These are phyloP conservation scores for Salvelinus namaycush DNA, from an alignment of 2,113 vertebrate genomes.

Conservation along the genomic window DNA sequence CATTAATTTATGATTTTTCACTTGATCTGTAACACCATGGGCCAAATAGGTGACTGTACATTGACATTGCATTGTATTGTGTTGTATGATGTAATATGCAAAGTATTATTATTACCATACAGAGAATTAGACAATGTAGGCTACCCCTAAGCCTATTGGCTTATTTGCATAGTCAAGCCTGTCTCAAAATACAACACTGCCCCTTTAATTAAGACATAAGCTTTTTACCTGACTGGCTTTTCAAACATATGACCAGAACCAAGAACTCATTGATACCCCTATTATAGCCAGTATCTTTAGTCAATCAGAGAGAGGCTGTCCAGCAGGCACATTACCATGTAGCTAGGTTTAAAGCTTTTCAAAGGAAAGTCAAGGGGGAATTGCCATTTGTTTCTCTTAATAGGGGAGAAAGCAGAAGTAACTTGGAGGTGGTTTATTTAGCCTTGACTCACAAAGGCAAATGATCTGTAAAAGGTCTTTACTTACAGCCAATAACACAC, in stretches of 20 bases:
- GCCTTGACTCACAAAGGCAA: conserved; percentile 18
- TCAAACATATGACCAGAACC: neutral
- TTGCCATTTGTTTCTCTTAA: conserved; percentile 32
- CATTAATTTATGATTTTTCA: too few species aligned
- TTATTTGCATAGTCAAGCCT: too few species aligned
- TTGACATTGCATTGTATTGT: too few species aligned
- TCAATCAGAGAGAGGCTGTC: conserved; percentile 31
- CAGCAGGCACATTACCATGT: conserved; percentile 23
- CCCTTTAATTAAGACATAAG: too few species aligned
- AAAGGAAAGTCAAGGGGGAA: conserved; percentile 24
- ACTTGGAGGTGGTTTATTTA: conserved; percentile 28
- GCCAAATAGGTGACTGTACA: too few species aligned
- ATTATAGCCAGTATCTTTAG: neutral
- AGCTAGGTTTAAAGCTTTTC: conserved; percentile 28
- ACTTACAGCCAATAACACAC: conserved; percentile 9
- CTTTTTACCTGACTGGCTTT: too few species aligned
- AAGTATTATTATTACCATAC: too few species aligned
- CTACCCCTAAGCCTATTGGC: too few species aligned
- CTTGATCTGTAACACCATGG: too few species aligned
- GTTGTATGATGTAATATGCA: too few species aligned
- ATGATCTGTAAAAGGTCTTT: conserved; percentile 4
- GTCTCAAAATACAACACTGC: too few species aligned
- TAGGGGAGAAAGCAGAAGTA: conserved; percentile 6
- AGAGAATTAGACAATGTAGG: too few species aligned
- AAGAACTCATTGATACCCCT: neutral